Evolutionary conservation across 2,888 invertebrate genomes (phyloP), one percentile per base, ranked within the genome.

Genomic region (Microchrysa polita): DNA sequence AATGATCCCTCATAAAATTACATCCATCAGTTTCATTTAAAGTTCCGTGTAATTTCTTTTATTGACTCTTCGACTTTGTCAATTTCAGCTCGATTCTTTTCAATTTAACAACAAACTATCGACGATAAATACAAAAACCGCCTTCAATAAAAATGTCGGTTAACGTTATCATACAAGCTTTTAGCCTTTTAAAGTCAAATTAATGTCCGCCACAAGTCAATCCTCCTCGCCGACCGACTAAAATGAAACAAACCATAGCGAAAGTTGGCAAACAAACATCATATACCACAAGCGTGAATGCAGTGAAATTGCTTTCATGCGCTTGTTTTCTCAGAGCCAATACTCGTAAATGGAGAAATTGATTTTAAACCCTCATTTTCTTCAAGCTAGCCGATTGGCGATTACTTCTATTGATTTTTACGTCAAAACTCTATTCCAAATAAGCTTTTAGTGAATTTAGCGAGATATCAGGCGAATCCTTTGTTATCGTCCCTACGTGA

Each of bases 301-400:
- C 48, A 12, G 10, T 48, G 16, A n/a, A 10, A 48, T 48, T 48
- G 16, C 14, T 59, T 23, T 23, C 23, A 7, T 22, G 14, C 59
- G 22, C 20, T 22, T 59, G 23, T 23, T 22, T 23, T 23, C 23
- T 59, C 10, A 59, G 7, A 14, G 59, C 22, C 59, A 59, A 59
- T 59, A 34, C 27, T 5, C 27, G 27, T 34, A 61, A 61, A 61
- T n/a, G 61, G n/a, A 34, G 61, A 61, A 40, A 61, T 61, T 61
- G 61, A 61, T 61, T 61, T 61, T 40, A 27, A 40, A 61, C 16
- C 40, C 14, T 61, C 40, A 40, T 40, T 61, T n/a, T 61, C 40
- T 18, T 40, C 16, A 40, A 61, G 61, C 23, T 18, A 61, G 16
- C 9, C 61, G n/a, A 61, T 61, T 61, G 16, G 7, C 61, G n/a